phyloP scores from a whole-genome alignment of 2,888 invertebrate species.

The Lamellibrachia satsuma region DNA sequence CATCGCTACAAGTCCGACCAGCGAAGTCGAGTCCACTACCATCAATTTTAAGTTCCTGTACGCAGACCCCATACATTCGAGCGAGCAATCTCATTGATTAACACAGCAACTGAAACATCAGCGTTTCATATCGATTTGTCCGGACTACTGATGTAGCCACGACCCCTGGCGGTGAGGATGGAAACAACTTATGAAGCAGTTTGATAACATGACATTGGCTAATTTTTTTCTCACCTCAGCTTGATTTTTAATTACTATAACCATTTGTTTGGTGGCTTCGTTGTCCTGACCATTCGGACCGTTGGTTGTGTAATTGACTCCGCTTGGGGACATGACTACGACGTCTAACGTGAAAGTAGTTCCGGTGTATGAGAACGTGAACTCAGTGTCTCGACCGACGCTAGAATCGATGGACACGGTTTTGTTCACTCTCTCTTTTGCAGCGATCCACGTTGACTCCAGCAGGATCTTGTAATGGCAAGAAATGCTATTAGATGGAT shows the following conservation, averaged over 20 bases:
- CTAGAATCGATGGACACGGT: neutral
- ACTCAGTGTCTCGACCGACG: neutral
- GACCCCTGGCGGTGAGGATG: no score
- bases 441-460: neutral
- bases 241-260: neutral
- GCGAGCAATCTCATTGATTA: no score
- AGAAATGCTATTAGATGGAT: neutral
- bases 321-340: neutral
- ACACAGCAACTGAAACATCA: no score
- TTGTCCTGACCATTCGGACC: neutral
- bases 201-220: no score
- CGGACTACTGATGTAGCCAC: no score
- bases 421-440: neutral
- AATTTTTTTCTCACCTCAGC: neutral
- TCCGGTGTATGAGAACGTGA: neutral
- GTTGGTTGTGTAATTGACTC: neutral
- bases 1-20: no score
- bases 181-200: no score
- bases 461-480: neutral
- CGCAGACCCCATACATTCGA: no score
- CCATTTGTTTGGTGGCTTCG: neutral
- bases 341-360: neutral
- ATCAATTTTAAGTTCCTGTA: no score
- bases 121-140: no score
- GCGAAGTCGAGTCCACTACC: no score